Evolutionary conservation across 1,140 invertebrate genomes (phyloP), one percentile per base, ranked within the genome.

Genomic region (Trypoxylus dichotomus): DNA sequence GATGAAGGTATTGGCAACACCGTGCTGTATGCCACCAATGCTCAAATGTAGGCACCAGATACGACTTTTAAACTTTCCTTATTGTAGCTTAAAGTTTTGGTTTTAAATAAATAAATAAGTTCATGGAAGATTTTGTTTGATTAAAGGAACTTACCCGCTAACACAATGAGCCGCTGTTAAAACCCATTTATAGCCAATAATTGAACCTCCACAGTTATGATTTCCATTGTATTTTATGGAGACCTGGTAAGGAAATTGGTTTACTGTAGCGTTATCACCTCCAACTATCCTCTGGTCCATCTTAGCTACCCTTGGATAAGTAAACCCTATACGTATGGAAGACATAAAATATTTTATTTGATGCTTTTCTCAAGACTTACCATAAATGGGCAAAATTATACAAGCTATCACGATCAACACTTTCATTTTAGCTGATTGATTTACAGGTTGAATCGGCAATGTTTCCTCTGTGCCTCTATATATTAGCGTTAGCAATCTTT

Each of bases 91-190:
- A 19, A 15, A 54, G 7, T 0, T 3, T 19, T 54, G 5, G 19
- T 1, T 15, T 54, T 54, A 19, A 19, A 54, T n/a, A 47, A 13
- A 15, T 3, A 0, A 15, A 13, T 47, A 19, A 7, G n/a, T 47
- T n/a, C n/a, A 13, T 15, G 10, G 13, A 6, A 6, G 19, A 54
- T 37, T 37, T 8, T 37, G 5, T 37, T 5, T 5, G 32, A 37
- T 37, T 37, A 54, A 54, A 54, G 15, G 21, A 21, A 24, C 74
- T 75, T 79, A 79, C 78, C 60, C 43, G 6, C 15, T 47, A 29
- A 76, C 21, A 24, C 78, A 79, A 76, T 82, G 82, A 24, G 77
- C 82, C 15, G 82, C 82, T 24, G 81, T 81, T 11, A 83, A 72
- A 37, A 81, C 54, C 79, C 81, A 82, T 13, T 25, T 29, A 1